A percentile compares a stretch with the other conserved stretches of the same genome.
These are phyloP conservation scores for Calliphora vicina DNA, from an alignment of 1,140 invertebrate genomes.

Conservation along the genomic window DNA sequence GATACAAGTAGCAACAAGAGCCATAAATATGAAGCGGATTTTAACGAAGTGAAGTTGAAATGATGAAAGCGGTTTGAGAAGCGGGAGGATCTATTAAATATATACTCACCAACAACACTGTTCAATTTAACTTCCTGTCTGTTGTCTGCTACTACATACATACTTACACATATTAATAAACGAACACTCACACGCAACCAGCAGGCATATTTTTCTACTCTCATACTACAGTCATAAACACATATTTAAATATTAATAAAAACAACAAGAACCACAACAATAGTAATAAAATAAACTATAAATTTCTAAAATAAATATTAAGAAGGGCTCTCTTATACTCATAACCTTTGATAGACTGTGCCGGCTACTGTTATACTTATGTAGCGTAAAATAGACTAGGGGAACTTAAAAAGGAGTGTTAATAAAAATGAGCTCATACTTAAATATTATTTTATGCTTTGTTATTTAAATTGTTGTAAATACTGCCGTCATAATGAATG, in stretches of 20 bases:
- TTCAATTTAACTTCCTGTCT: not conserved
- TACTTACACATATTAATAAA: not conserved
- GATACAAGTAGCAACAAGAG: not conserved
- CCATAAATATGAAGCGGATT: not conserved
- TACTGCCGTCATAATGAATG: not conserved
- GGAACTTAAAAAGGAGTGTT: not conserved
- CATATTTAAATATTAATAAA: conserved; percentile 15
- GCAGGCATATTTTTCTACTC: no score
- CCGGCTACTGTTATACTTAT: not conserved
- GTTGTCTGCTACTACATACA: not conserved
- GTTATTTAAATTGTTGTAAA: not conserved
- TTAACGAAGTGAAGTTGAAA: not conserved
- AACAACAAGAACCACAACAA: not conserved
- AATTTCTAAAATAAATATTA: not conserved
- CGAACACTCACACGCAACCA: not conserved
- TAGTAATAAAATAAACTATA: not conserved
- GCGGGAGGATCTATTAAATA: not conserved
- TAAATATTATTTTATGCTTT: not conserved
- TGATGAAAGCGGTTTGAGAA: not conserved
- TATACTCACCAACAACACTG: not conserved
- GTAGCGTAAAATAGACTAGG: not conserved
- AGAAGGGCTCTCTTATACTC: not conserved
- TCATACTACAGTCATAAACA: not conserved
- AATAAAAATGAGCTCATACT: not conserved
- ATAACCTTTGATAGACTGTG: not conserved